Evolutionary conservation across 2,888 invertebrate genomes (phyloP), one percentile per base, ranked within the genome.

Genomic region (Lithosia quadra): DNA sequence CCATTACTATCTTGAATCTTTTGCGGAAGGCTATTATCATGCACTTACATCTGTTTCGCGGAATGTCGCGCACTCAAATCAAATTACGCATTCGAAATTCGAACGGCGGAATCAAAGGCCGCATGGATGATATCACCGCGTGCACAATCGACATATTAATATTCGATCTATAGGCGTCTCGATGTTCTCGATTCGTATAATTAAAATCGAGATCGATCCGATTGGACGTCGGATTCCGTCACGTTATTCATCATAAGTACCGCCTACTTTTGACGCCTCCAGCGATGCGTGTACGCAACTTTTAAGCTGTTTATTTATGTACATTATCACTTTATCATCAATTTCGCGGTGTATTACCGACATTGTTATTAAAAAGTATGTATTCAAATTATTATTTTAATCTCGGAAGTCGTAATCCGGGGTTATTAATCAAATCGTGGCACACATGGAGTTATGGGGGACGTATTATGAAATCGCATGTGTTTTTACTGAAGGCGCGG

Each of bases 241-340:
- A 93, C 93, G 93, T 92, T 90, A 89, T 90, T 90, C 91, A 92
- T 93, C 92, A 90, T 87, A 88, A 87, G 91, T 87, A 84, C 91
- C 94, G 93, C 94, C 94, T 90, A 91, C 93, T 93, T 93, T 93
- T 92, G 91, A 93, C 94, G 94, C 94, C 94, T 93, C 90, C 91
- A 92, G 93, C 92, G 86, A 81, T 91, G 92, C 92, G 91, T 89
- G 87, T 90, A 92, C 92, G 93, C 92, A 92, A 87, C 90, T 87
- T 85, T 85, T 83, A 77, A 70, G 83, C 87, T 90, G 90, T 90
- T 90, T 91, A 91, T 91, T 90, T 91, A 90, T 90, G 83, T 83
- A 84, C 85, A 84, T 86, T 88, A 90, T 90, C 86, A 74, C 69
- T 73, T 83, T 83, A 80, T 83, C 79, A 78, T 76, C 73, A 73